phyloP scores from a whole-genome alignment of 2,797 vertebrate genomes.

The Mionectes olivaceus region DNA sequence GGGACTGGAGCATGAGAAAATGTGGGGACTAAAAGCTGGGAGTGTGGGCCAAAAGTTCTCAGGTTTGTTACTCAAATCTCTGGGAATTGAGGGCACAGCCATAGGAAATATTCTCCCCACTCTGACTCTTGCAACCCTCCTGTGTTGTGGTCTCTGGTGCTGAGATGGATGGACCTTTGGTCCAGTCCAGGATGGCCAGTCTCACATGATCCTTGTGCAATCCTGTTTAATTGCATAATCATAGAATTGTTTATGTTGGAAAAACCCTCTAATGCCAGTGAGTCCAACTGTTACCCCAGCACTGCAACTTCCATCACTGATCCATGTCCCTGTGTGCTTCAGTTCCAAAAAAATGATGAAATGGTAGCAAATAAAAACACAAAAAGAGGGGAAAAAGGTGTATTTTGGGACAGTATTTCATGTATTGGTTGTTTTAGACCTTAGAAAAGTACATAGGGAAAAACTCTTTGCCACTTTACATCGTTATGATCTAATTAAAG shows the following conservation, averaged over 20 bases:
- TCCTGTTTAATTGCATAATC: neutral
- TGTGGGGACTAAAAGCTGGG: too few species aligned
- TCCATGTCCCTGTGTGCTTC: neutral
- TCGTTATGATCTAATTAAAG: constrained; percentile 84
- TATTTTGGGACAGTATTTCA: neutral
- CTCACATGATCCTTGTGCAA: fast-evolving
- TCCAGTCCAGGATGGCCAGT: fast-evolving
- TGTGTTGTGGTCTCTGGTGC: neutral
- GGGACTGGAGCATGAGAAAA: too few species aligned
- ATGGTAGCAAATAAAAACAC: neutral
- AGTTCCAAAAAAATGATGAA: neutral
- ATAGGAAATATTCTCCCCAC: neutral
- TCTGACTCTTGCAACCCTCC: neutral
- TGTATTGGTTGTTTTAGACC: neutral
- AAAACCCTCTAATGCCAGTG: neutral
- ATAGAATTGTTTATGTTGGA: neutral
- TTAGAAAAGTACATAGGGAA: neutral
- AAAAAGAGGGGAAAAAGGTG: fast-evolving
- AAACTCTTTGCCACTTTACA: constrained; percentile 70
- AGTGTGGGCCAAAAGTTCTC: neutral
- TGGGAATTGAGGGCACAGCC: neutral
- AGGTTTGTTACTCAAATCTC: neutral
- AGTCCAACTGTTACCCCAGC: neutral
- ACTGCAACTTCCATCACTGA: neutral
- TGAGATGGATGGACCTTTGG: neutral